Conservation (phyloP, 2,113 vertebrate species). For the Fulica atra region DNA sequence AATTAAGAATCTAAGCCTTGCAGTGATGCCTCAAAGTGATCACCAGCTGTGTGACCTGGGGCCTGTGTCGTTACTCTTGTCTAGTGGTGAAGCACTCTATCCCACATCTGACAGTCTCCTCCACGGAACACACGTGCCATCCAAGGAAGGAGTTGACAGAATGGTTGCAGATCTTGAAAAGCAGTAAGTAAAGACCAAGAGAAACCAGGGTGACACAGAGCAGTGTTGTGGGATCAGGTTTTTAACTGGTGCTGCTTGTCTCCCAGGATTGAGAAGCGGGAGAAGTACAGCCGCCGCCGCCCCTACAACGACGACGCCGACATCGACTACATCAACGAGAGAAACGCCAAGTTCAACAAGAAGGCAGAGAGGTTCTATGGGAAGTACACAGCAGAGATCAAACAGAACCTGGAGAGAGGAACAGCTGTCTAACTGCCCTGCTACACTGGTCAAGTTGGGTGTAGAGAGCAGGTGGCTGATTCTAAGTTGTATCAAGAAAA, state of each 20-base stretch:
- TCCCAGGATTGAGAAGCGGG: conserved; percentile 91
- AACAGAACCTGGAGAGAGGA: conserved; percentile 97
- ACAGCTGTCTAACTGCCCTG: conserved; percentile 79
- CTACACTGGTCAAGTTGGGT: no score
- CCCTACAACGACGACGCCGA: conserved; percentile 95
- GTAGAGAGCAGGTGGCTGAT: no score
- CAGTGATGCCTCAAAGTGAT: rapidly evolving
- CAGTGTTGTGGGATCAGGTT: rapidly evolving
- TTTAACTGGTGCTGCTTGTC: neutral
- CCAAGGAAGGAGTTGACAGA: conserved; percentile 87
- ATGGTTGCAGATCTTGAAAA: conserved; percentile 96
- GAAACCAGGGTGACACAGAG: rapidly evolving
- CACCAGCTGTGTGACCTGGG: rapidly evolving
- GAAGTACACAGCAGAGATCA: conserved; percentile 97
- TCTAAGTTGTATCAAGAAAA: rapidly evolving
- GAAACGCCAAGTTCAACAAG: conserved; percentile 99
- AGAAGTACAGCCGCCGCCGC: conserved; percentile 92
- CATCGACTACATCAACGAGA: conserved; percentile 97
- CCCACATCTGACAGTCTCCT: conserved; percentile 92
- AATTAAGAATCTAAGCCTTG: rapidly evolving
- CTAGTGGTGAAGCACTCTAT: conserved; percentile 91
- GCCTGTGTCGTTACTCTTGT: neutral
- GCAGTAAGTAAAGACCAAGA: conserved; percentile 80
- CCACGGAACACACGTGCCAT: conserved; percentile 91
- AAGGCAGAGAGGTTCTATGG: conserved; percentile 98